Conservation (phyloP, 2,797 vertebrate genomes). For the Pygocentrus nattereri region DNA sequence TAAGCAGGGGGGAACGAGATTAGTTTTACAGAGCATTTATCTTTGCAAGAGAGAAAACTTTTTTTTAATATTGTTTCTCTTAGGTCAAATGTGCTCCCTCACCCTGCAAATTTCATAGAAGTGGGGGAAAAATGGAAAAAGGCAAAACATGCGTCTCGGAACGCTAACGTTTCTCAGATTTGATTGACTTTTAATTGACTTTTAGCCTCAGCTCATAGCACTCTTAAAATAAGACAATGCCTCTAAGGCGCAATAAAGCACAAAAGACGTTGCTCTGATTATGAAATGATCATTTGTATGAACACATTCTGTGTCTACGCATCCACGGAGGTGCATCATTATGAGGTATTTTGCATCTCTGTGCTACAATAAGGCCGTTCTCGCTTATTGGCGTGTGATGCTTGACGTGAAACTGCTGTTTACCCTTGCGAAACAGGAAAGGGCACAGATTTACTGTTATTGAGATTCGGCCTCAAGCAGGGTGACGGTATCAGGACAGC, state of each 20-base stretch:
- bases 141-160: not conserved
- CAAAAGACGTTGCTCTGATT: slow-evolving; percentile 34
- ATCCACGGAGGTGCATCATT: slow-evolving; percentile 22
- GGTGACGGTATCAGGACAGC: not conserved
- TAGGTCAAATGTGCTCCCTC: slow-evolving; percentile 61
- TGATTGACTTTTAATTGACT: slow-evolving; percentile 60
- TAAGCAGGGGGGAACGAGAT: slow-evolving; percentile 45
- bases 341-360: slow-evolving; percentile 28
- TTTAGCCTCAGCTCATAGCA: not conserved
- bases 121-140: not conserved
- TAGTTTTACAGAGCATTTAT: slow-evolving; percentile 52
- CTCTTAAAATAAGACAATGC: slow-evolving; percentile 35
- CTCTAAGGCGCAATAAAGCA: slow-evolving; percentile 53
- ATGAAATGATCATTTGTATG: slow-evolving; percentile 32
- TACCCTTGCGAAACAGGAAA: not conserved
- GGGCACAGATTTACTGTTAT: not conserved
- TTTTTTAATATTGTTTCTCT: slow-evolving; percentile 50
- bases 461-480: not conserved
- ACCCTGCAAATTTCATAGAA: slow-evolving; percentile 17
- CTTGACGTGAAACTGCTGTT: slow-evolving; percentile 24
- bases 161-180: slow-evolving; percentile 43
- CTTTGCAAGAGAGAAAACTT: slow-evolving; percentile 52
- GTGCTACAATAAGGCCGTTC: not conserved
- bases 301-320: slow-evolving; percentile 3
- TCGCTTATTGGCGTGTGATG: slow-evolving; percentile 13